Percentiles rank a stretch among this genome's conserved stretches.
These are phyloP conservation scores for Trachelus iudaicus DNA, from an alignment of 2,888 invertebrate species.

Conservation along the genomic window DNA sequence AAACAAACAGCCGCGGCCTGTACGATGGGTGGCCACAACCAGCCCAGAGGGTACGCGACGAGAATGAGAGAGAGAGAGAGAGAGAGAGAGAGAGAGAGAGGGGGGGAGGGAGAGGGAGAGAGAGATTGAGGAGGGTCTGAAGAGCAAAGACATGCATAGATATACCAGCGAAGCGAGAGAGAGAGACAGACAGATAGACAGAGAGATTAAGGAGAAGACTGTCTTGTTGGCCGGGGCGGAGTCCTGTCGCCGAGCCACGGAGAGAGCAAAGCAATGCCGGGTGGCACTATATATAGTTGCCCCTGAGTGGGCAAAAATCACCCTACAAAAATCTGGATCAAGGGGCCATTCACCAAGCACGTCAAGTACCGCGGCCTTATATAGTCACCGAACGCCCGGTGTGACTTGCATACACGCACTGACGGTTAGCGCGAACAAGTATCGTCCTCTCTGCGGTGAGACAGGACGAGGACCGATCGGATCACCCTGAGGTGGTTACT, in stretches of 20 bases:
- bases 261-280: constrained; percentile 33
- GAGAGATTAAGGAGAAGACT: constrained; percentile 4
- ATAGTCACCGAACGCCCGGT: background rate
- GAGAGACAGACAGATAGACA: constrained; percentile 11
- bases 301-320: constrained; percentile 52
- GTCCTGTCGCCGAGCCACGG: background rate
- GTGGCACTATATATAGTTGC: constrained; percentile 46
- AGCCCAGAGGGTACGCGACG: background rate
- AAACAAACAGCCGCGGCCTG: constrained; percentile 3
- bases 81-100: constrained; percentile 14
- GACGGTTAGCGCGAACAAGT: background rate
- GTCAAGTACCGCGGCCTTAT: background rate
- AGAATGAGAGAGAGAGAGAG: constrained; percentile 6
- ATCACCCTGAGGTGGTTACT: background rate
- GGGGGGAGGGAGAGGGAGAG: constrained; percentile 16
- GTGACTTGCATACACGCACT: background rate
- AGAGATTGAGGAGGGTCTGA: constrained; percentile 10
- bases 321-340: constrained; percentile 54
- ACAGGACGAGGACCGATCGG: background rate
- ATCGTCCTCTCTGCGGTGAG: background rate
- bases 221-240: background rate
- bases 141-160: no score
- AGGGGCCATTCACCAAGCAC: constrained; percentile 51
- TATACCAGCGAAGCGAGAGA: background rate
- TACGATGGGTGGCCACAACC: background rate